Conservation (phyloP, 2,113 vertebrate genomes). For the Xenopus laevis region DNA sequence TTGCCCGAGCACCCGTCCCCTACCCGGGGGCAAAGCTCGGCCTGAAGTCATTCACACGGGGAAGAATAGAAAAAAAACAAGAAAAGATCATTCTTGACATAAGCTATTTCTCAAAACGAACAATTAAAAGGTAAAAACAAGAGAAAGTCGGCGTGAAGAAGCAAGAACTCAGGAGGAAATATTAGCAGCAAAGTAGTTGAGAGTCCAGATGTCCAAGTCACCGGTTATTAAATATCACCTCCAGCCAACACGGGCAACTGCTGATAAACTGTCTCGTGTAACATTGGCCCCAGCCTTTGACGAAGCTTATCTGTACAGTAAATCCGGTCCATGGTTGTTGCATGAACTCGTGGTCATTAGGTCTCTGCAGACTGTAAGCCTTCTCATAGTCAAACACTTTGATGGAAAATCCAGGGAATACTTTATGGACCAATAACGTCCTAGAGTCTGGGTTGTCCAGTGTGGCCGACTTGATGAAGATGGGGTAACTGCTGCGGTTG, state of each 20-base stretch:
- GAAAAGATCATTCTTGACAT: conserved; percentile 50
- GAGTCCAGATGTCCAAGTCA: conserved; percentile 65
- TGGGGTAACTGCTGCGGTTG: conserved; percentile 97
- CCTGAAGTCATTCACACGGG: conserved; percentile 22
- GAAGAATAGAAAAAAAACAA: conserved; percentile 14
- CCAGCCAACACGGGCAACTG: conserved; percentile 97
- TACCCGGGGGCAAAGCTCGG: neutral
- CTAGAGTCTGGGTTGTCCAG: conserved; percentile 98
- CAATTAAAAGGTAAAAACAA: neutral
- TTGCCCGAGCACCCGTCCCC: neutral
- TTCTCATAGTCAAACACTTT: conserved; percentile 98
- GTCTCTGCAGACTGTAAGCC: conserved; percentile 87
- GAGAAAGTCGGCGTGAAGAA: conserved; percentile 61
- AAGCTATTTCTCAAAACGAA: conserved; percentile 67
- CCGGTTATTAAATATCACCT: conserved; percentile 95
- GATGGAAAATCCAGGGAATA: conserved; percentile 97
- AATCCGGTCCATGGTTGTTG: conserved; percentile 95
- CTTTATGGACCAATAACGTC: conserved; percentile 94
- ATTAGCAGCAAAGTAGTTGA: conserved; percentile 75
- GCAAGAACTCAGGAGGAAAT: conserved; percentile 72
- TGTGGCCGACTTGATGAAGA: conserved; percentile 99
- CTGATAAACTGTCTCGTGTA: conserved; percentile 98
- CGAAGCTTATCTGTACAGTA: conserved; percentile 98
- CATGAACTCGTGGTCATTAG: conserved; percentile 96
- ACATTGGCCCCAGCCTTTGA: conserved; percentile 98